A percentile compares a stretch with the other conserved stretches of the same genome.
phyloP scores from a whole-genome alignment of 1,140 invertebrate genomes.

The Pseudoatta argentina region DNA sequence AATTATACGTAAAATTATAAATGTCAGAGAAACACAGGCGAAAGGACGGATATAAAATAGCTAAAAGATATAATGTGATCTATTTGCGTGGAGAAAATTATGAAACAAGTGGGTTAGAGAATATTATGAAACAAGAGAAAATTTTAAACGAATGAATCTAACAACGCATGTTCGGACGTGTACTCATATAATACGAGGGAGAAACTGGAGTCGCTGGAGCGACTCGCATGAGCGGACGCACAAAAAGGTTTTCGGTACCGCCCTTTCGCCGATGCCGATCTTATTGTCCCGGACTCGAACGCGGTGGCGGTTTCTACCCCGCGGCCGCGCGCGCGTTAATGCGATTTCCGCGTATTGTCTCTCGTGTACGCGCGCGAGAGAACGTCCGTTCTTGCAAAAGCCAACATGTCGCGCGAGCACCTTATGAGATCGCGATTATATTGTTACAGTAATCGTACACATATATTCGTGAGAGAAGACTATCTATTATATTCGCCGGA shows the following conservation, averaged over 20 bases:
- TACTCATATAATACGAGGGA: constrained; percentile 17
- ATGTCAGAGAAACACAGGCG: neutral
- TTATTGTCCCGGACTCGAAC: constrained; percentile 64
- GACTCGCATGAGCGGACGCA: constrained; percentile 7
- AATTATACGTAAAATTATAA: neutral
- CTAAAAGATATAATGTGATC: neutral
- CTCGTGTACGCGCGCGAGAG: constrained; percentile 56
- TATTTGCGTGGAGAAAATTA: constrained; percentile 4
- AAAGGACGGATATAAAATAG: neutral
- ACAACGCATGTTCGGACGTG: neutral
- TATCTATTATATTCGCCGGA: constrained; percentile 76
- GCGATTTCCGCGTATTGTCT: constrained; percentile 79
- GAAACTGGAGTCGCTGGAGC: neutral
- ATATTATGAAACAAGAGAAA: constrained; percentile 42
- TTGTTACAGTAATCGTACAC: constrained; percentile 71
- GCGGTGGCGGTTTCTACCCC: constrained; percentile 74
- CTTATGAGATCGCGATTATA: constrained; percentile 79
- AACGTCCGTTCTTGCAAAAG: constrained; percentile 68
- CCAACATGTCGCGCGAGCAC: constrained; percentile 13
- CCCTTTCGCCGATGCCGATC: constrained; percentile 63
- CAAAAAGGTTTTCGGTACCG: constrained; percentile 62
- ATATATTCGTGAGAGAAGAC: constrained; percentile 24
- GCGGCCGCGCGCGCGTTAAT: constrained; percentile 70
- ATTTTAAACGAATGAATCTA: neutral
- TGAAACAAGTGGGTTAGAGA: constrained; percentile 8